Evolutionary conservation across 2,888 invertebrate species (phyloP), one percentile per base, ranked within the genome.

Genomic region (Scaptomyza parva): DNA sequence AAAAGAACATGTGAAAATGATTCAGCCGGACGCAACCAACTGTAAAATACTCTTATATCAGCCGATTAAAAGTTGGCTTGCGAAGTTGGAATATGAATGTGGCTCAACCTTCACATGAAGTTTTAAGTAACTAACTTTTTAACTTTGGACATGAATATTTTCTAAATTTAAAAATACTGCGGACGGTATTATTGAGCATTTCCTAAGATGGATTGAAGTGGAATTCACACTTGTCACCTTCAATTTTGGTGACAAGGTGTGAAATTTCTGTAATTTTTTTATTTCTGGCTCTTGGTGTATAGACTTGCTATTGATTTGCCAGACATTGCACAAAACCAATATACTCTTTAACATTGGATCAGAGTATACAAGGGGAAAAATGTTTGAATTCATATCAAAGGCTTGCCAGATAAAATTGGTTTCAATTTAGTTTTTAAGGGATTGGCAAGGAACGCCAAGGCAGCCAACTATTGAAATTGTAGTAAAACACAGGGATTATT

Each of bases 321-420:
- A 35, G 35, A 35, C 2, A 14, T 14, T 14, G 8, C 35, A 35
- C 17, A 9, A 9, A 17, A 9, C 17, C 9, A 17, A 37, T 37
- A 37, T 37, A 4, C 17, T 9, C 17, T 9, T 37, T 1, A 14
- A 7, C 8, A 17, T 37, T 9, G 17, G 9, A 3, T 37, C 8
- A 17, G 9, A 9, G 17, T 17, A 37, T 1, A 66, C 70, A 81
- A 76, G 84, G 84, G 84, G 73, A 76, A 78, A 70, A 78, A 70
- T 67, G 73, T 52, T 68, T 40, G 45, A 81, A 78, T 68, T 80
- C 65, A 67, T 55, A 57, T 55, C 30, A 30, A 48, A 51, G 52
- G 43, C 28, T 54, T 22, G 57, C 22, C 58, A 63, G 50, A 61
- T 61, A 53, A 66, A 71, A 65, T 51, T 58, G 57, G 44, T 70